Conservation (phyloP, 1,140 invertebrate species). For the Leptinotarsa undecemlineata region DNA sequence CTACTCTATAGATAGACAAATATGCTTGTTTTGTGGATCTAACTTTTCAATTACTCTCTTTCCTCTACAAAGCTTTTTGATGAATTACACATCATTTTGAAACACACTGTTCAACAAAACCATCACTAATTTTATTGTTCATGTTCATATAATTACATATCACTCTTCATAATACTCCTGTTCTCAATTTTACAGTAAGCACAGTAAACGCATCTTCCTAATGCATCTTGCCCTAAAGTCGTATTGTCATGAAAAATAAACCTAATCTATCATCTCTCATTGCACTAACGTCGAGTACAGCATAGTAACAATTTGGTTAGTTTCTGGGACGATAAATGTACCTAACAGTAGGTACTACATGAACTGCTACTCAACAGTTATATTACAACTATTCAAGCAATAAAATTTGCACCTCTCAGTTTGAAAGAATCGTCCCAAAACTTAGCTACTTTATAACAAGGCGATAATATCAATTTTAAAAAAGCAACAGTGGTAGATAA, state of each 20-base stretch:
- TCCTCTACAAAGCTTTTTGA: no score
- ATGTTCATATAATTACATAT: conserved; percentile 42
- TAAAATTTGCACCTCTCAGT: not conserved
- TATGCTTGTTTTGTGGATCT: no score
- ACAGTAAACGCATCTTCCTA: conserved; percentile 17
- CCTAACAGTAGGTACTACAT: no score
- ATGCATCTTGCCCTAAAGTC: conserved; percentile 43
- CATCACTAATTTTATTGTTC: conserved; percentile 46
- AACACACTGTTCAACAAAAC: conserved; percentile 40
- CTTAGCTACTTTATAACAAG: conserved; percentile 14
- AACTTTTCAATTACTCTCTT: no score
- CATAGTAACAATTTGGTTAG: conserved; percentile 17
- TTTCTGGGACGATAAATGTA: conserved; percentile 2
- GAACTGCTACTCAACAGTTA: no score
- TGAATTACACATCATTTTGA: not conserved
- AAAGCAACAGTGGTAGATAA: conserved; percentile 27
- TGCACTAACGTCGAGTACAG: conserved; percentile 32
- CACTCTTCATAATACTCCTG: conserved; percentile 53
- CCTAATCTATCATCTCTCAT: conserved; percentile 29
- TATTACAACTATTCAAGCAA: no score
- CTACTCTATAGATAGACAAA: no score
- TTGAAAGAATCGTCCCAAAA: not conserved
- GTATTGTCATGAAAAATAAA: conserved; percentile 45
- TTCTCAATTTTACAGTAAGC: conserved; percentile 36
- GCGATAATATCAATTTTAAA: conserved; percentile 30